Base-by-base conservation (phyloP, 2,797 vertebrate genomes). In the Chaunax sp. region DNA sequence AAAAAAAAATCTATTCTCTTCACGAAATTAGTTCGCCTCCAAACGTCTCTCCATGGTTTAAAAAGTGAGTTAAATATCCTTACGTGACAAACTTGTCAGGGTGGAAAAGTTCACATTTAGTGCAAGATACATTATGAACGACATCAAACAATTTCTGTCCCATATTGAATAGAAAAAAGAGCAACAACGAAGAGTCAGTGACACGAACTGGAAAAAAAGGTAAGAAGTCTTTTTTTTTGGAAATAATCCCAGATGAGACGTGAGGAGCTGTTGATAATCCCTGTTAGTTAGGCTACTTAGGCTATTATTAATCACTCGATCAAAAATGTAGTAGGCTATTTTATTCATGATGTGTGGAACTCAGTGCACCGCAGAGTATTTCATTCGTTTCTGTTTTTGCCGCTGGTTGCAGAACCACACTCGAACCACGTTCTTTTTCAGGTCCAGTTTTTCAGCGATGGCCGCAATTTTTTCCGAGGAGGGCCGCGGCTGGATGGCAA, bases 331-430 rank as follows among this genome's bases (percentile, higher is more conserved):
- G 77, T 70, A 85, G 84, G 80, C 77, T 90, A 60, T 90, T 81
- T 84, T 81, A 81, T 87, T 87, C 75, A 81, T 86, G 84, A 86
- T 59, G 78, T 52, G 74, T 72, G 57, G 69, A 85, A 68, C 45
- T 95, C 95, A 97, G 89, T 96, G 96, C 75, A 93, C 94, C 35
- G 96, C 96, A 0, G 96, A 96, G 85, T 97, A 97, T 85, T 97
- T 97, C 96, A 97, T 97, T 86, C 96, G 91, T 90, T 97, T 97
- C 91, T 97, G 96, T 90, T 97, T 97, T 85, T 97, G 96, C 84
- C 96, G 91, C 89, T 97, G 96, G 89, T 97, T 97, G 85, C 96
- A 97, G 85, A 97, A 97, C 96, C 96, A 97, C 77, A 97, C 96
- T 54, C 96, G 93, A 80, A 97, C 96, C 85, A 97, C 96, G 55